Percentiles rank a stretch among this genome's conserved stretches.
Conservation (phyloP, 2,888 invertebrate genomes). For the Nemurella pictetii region DNA sequence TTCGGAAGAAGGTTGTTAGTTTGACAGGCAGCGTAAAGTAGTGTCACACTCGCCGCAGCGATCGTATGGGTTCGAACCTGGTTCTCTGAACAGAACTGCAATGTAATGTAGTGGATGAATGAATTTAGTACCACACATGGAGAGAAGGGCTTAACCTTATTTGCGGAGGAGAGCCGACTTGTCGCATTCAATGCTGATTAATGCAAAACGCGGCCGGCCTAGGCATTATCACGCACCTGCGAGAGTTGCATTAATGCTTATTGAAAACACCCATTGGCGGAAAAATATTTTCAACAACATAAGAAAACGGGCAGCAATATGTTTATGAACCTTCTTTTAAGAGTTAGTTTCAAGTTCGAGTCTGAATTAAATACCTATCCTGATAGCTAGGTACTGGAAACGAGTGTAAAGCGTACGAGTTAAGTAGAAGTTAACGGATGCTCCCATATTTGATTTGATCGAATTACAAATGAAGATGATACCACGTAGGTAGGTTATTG, state of each 20-base stretch:
- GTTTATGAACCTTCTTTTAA: neutral
- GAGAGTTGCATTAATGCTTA: neutral
- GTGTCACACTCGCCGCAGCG: neutral
- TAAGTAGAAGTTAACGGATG: neutral
- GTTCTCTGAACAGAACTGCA: conserved; percentile 6
- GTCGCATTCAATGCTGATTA: conserved; percentile 16
- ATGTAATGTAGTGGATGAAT: conserved; percentile 10
- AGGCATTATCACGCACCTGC: neutral
- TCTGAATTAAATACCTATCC: neutral
- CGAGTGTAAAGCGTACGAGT: neutral
- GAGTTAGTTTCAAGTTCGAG: neutral
- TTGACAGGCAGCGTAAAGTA: conserved; percentile 10
- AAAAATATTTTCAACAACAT: neutral
- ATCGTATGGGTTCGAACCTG: neutral
- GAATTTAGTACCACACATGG: neutral
- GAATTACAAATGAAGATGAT: neutral
- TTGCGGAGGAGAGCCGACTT: neutral
- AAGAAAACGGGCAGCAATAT: neutral
- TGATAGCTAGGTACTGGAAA: neutral
- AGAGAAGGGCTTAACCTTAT: conserved; percentile 4
- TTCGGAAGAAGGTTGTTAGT: neutral
- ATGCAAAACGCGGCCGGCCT: neutral
- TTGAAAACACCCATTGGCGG: conserved; percentile 1
- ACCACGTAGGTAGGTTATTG: conserved; percentile 13
- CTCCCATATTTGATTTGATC: conserved; percentile 19